Percentiles rank a stretch among this genome's conserved stretches.
Conservation (phyloP, 2,888 invertebrate species). For the Bembecia ichneumoniformis region DNA sequence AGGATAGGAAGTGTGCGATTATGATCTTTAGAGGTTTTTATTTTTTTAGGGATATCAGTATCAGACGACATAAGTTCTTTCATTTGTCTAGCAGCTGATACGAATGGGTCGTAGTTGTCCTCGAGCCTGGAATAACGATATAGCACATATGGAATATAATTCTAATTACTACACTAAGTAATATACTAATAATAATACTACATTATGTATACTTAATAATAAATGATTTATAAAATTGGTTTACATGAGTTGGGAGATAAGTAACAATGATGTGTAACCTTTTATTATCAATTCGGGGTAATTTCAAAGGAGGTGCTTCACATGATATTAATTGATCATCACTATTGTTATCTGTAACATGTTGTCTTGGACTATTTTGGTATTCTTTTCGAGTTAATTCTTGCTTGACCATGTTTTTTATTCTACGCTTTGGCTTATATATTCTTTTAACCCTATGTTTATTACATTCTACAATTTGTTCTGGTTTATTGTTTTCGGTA, state of each 20-base stretch:
- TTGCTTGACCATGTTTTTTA: slow-evolving; percentile 40
- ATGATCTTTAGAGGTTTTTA: slow-evolving; percentile 53
- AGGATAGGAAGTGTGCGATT: slow-evolving; percentile 58
- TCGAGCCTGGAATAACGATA: slow-evolving; percentile 60
- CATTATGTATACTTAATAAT: too few relatives aligned
- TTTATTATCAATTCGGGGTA: slow-evolving; percentile 57
- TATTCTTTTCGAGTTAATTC: slow-evolving; percentile 36
- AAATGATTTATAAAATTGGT: too few relatives aligned
- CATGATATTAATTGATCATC: slow-evolving; percentile 41
- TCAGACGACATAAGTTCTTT: slow-evolving; percentile 83
- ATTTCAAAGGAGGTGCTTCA: slow-evolving; percentile 56
- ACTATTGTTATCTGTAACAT: slow-evolving; percentile 34
- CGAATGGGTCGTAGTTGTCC: slow-evolving; percentile 82
- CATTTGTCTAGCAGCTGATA: slow-evolving; percentile 85
- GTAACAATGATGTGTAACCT: slow-evolving; percentile 32
- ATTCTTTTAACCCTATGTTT: slow-evolving; percentile 38
- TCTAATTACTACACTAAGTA: too few relatives aligned
- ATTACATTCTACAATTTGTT: slow-evolving; percentile 23
- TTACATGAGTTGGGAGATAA: too few relatives aligned
- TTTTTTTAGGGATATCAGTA: slow-evolving; percentile 64
- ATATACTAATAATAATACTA: too few relatives aligned
- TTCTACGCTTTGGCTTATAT: slow-evolving; percentile 38
- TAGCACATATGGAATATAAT: not conserved
- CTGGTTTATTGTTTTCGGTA: slow-evolving; percentile 38
- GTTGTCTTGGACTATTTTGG: slow-evolving; percentile 47